Base-by-base conservation (phyloP, 2,113 vertebrate genomes). In the Tragulus kanchil region DNA sequence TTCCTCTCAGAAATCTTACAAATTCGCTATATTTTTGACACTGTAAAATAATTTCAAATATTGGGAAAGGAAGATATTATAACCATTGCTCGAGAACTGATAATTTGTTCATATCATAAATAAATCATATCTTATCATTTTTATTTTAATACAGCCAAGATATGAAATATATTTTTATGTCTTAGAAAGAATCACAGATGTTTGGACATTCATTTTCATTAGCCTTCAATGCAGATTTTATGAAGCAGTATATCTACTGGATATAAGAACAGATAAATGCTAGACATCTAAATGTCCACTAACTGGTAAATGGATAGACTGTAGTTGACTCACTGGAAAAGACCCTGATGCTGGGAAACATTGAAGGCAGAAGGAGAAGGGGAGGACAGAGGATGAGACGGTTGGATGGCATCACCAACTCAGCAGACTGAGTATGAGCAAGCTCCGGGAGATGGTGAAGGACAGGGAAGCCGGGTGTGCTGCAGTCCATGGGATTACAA, bases 31-130 rank as follows among this genome's bases (percentile, higher is more conserved):
- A 85, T 52, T 48, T 78, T 83, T 59, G 45, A 69, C 67, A 59
- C 2, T n/a, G 8, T 77, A 95, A 94, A 91, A 90, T 90, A 85
- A 95, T 86, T 83, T 94, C 16, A 95, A 93, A 83, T 65, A 67
- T 28, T 87, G 23, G 78, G 15, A 90, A 71, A 89, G 9, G 54
- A 45, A 93, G 21, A 90, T 62, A 95, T 62, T 96, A 88, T 61
- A 83, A 86, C 42, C 25, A 87, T 25, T 86, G 54, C n/a, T 52
- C 88, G 26, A 77, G 67, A 78, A 52, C 58, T 65, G 11, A 17
- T 87, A 77, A 73, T 54, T 50, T 91, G 89, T 85, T 95, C 36
- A 83, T 65, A 79, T 90, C n/a, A 94, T 83, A 78, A 84, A 86
- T 13, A 42, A 58, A 71, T 6, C 61, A 89, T 31, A 91, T 36